Base-by-base conservation (phyloP, 2,888 invertebrate genomes). In the Microctonus brassicae region DNA sequence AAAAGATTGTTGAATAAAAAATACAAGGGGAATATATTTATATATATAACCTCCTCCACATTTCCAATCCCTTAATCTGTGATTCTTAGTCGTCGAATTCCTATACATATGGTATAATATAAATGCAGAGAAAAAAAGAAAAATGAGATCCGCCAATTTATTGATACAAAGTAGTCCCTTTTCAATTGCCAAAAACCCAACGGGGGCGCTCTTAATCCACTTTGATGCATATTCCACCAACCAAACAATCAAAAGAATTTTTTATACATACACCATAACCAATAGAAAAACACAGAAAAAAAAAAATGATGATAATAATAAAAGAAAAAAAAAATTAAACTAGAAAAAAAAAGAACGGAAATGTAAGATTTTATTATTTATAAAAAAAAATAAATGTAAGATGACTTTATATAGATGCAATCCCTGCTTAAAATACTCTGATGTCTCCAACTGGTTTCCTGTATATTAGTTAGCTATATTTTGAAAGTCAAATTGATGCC, bases 1-100 rank as follows among this genome's bases (percentile, higher is more conserved):
- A 39, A 39, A n/a, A 39, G 39, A 39, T 39, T 39, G 64, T 70
- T 58, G 42, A 70, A 70, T 64, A 39, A 39, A 39, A 39, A 39
- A 33, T 33, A 39, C 39, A 39, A 13, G n/a, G 39, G 11, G n/a
- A n/a, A 39, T 39, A n/a, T n/a, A n/a, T n/a, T n/a, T n/a, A n/a
- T n/a, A n/a, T n/a, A n/a, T n/a, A n/a, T n/a, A n/a, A n/a, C n/a
- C n/a, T n/a, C n/a, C n/a, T n/a, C n/a, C 20, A 47, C 47, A 17
- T 20, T 17, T 55, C 47, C 70, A 70, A 76, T 80, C 76, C 78
- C 74, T 72, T 84, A 83, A 84, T 84, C 84, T 79, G 80, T 80
- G 83, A 84, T 84, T 81, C 80, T 82, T 80, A 73, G 77, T 66
- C 77, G 65, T 74, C 33, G 72, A 73, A 70, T 64, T 65, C 70